Evolutionary conservation across 1,140 invertebrate species (phyloP).

Genomic region (Bicyclus anynana): DNA sequence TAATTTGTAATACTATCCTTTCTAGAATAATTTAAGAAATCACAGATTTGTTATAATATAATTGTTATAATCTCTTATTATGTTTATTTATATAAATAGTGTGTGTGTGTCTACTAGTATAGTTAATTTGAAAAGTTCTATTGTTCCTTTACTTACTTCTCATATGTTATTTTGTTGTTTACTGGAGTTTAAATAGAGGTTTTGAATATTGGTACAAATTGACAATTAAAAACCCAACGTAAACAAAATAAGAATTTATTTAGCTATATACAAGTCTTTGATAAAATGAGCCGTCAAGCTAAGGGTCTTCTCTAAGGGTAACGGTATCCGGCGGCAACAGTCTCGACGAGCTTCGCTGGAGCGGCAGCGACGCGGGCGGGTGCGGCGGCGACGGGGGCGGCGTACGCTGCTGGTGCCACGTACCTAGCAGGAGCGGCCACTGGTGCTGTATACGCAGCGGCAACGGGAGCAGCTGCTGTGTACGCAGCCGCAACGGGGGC

Average conservation of each 20-base stretch:
- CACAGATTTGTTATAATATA: too few species aligned
- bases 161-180: too few species aligned
- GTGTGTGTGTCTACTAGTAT: too few species aligned
- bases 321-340: conserved; percentile 49
- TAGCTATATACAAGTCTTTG: conserved; percentile 62
- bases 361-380: conserved; percentile 33
- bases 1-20: too few species aligned
- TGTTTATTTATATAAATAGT: too few species aligned
- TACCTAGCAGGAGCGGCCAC: conserved; percentile 30
- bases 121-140: too few species aligned
- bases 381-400: conserved; percentile 23
- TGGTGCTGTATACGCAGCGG: conserved; percentile 16
- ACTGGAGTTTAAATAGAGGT: too few species aligned
- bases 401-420: conserved; percentile 25
- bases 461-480: not conserved
- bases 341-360: conserved; percentile 50
- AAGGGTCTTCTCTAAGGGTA: conserved; percentile 43
- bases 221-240: conserved; percentile 17
- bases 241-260: conserved; percentile 43
- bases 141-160: too few species aligned
- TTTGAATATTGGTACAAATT: not conserved
- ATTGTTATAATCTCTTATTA: too few species aligned
- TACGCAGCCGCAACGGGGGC: conserved; percentile 19
- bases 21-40: too few species aligned
- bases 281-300: conserved; percentile 39